Conservation (phyloP, 2,797 vertebrate genomes). For the Hylomyscus alleni region DNA sequence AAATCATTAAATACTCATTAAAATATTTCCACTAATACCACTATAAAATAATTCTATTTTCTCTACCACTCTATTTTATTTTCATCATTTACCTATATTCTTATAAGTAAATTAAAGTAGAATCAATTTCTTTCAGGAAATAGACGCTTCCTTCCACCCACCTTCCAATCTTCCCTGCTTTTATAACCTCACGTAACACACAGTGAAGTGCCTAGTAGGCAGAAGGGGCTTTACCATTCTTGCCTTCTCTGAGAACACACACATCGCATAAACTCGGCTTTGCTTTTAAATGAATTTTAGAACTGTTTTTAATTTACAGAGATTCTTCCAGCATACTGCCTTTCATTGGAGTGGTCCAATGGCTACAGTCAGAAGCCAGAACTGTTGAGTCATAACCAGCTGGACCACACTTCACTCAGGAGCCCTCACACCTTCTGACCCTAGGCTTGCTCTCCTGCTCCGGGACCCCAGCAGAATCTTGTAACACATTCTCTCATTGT, state of each 20-base stretch:
- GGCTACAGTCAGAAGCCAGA: not conserved
- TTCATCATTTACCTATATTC: conserved; percentile 34
- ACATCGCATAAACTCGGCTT: not conserved
- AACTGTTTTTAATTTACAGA: conserved; percentile 21
- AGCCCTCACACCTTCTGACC: not conserved
- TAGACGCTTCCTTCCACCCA: not conserved
- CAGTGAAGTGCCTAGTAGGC: not conserved
- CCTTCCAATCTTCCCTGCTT: not conserved
- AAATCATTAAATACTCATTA: not conserved
- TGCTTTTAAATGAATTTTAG: not conserved
- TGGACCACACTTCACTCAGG: not conserved
- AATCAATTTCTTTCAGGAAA: conserved; percentile 12
- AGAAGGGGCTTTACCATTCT: not conserved
- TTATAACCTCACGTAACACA: not conserved
- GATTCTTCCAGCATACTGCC: not conserved
- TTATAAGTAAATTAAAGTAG: not conserved
- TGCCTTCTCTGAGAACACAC: not conserved
- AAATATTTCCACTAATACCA: not conserved
- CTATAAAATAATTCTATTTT: not conserved
- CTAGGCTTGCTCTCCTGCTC: not conserved
- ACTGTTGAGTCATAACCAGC: not conserved
- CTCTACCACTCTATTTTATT: conserved; percentile 10
- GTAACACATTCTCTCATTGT: not conserved
- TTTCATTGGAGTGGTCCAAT: not conserved
- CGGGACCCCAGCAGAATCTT: not conserved